Percentiles rank a stretch among this genome's conserved stretches.
Conservation (phyloP, 2,888 invertebrate species). For the Mantis religiosa region DNA sequence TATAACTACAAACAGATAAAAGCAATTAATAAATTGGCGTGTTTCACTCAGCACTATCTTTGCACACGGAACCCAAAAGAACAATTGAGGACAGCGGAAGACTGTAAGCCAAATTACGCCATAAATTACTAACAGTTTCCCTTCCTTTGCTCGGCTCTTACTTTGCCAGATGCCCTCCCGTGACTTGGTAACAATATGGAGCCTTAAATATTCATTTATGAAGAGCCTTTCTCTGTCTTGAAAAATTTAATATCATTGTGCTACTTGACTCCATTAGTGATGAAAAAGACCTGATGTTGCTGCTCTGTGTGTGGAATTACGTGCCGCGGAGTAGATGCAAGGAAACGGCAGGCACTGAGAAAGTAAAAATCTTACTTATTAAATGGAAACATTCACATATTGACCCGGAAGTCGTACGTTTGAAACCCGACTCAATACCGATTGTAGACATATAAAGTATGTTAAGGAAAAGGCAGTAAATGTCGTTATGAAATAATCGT, state of each 20-base stretch:
- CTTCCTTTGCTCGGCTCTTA: background rate
- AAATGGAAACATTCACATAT: no score
- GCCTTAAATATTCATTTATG: background rate
- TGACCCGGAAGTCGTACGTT: no score
- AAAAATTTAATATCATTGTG: background rate
- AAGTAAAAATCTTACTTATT: no score
- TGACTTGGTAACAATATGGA: background rate
- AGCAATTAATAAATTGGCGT: background rate
- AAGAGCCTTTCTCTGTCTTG: background rate
- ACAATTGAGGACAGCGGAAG: background rate
- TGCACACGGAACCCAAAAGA: background rate
- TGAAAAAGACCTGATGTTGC: background rate
- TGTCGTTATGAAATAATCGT: no score
- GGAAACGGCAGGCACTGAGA: no score
- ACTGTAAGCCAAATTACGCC: background rate
- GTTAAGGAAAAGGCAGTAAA: no score
- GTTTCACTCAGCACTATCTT: background rate
- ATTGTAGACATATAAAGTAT: no score
- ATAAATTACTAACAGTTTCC: background rate
- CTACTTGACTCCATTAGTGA: background rate
- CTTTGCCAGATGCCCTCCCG: background rate
- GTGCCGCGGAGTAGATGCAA: background rate
- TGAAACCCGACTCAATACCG: no score
- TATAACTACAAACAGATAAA: background rate
- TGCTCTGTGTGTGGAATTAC: background rate